Base-by-base conservation (phyloP, 2,797 vertebrate species). In the Discoglossus pictus region DNA sequence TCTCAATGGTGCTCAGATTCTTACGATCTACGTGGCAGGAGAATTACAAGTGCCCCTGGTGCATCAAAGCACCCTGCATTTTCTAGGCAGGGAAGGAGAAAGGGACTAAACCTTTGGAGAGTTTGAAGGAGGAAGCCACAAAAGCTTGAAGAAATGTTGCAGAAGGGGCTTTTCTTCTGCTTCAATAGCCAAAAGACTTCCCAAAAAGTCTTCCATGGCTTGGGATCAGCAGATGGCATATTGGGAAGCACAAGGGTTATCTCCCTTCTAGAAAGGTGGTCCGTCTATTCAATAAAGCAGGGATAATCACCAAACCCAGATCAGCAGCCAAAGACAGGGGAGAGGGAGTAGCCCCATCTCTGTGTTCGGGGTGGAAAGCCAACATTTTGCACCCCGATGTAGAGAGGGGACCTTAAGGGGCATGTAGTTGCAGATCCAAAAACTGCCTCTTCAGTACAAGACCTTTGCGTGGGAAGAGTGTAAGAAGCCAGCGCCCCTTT, bases 221-320 rank as follows among this genome's bases (percentile, higher is more conserved):
- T 52, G 65, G 47, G 36, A 83, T 79, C 1, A 11, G 74, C 71
- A 85, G 83, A 82, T 84, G 85, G 80, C 76, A 81, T 72, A 42
- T 60, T 64, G 61, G 74, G 72, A 75, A 77, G 76, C 68, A 58
- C 21, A 76, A 76, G 58, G 73, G 73, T 25, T 75, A 76, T 83
- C 82, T 86, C 78, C 86, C 74, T 51, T 72, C 75, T 83, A 80
- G 42, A 74, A 75, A 76, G 78, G 74, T 69, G 68, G 65, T 83
- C 81, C 81, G 75, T 59, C 58, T 58, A 76, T 75, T 75, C 76
- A 80, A 43, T 58, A 43, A 27, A 44, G 52, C 60, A 6, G 20
- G 55, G 38, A 40, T 11, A 20, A 21, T 40, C 55, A 31, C 63
- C 50, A 71, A 36, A 65, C 43, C 43, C 40, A 65, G 40, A 58